phyloP scores from a whole-genome alignment of 2,797 vertebrate species.

The Fistularia commersonii region DNA sequence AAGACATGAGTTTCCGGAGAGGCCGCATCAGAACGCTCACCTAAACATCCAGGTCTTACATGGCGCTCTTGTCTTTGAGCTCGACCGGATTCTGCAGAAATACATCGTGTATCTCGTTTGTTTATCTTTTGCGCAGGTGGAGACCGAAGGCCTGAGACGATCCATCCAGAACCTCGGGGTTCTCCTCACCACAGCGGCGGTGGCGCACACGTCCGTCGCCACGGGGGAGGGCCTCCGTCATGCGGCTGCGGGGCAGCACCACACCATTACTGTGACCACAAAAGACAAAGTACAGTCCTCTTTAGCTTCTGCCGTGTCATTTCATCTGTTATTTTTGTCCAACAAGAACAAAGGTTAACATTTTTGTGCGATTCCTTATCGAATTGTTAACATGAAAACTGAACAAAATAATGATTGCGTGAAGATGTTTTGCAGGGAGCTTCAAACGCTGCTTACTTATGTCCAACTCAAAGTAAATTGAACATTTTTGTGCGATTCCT shows the following conservation, averaged over 20 bases:
- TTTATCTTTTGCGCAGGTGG: constrained; percentile 58
- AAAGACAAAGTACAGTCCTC: constrained; percentile 83
- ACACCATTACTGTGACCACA: constrained; percentile 89
- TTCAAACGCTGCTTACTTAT: too few species aligned
- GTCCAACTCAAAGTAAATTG: not conserved
- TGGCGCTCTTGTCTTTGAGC: too few species aligned
- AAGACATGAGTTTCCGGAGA: constrained; percentile 85
- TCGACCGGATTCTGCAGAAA: too few species aligned
- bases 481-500: too few species aligned
- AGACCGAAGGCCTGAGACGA: constrained; percentile 86
- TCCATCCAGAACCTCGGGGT: constrained; percentile 92
- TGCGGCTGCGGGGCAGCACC: constrained; percentile 86
- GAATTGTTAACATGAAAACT: too few species aligned
- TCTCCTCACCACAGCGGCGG: constrained; percentile 87
- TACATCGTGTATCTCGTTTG: too few species aligned
- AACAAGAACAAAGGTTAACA: too few species aligned
- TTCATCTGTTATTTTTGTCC: too few species aligned
- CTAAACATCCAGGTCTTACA: constrained; percentile 79
- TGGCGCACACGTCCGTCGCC: constrained; percentile 87
- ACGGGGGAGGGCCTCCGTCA: constrained; percentile 91
- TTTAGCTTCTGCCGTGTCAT: not conserved
- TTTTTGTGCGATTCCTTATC: too few species aligned
- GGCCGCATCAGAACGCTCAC: constrained; percentile 90
- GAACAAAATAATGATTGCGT: too few species aligned
- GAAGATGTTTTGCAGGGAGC: too few species aligned